Evolutionary conservation across 1,140 invertebrate species (phyloP).

Genomic region (Philotrypesis tridentata): DNA sequence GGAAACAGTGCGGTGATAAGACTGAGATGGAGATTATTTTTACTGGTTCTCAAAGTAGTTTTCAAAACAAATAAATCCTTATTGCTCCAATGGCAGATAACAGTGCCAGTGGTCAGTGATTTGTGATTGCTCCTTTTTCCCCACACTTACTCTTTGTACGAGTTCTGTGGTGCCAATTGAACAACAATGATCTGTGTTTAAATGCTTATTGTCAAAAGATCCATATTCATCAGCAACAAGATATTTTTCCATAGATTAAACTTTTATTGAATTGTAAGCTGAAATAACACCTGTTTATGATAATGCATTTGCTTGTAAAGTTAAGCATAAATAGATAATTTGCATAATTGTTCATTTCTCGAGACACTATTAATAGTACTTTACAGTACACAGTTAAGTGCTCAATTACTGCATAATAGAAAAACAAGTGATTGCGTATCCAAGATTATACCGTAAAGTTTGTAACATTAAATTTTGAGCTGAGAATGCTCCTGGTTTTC

Average conservation of each 20-base stretch:
- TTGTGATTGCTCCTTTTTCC: background rate
- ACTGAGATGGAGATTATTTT: background rate
- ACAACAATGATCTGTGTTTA: background rate
- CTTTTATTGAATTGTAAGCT: background rate
- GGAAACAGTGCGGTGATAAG: background rate
- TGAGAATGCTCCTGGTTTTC: too few relatives aligned
- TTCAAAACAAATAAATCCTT: background rate
- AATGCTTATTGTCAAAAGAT: background rate
- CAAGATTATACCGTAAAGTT: background rate
- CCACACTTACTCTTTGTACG: background rate
- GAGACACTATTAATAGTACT: background rate
- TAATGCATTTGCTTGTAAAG: background rate
- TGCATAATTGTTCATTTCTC: background rate
- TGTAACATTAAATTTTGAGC: too few relatives aligned
- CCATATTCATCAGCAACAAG: background rate
- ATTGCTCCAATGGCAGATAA: background rate
- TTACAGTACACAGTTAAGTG: background rate
- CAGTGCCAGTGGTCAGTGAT: background rate
- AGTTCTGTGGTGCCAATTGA: background rate
- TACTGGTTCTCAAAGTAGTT: background rate
- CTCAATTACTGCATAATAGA: background rate
- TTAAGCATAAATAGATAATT: background rate
- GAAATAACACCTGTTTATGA: background rate
- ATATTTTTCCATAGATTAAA: background rate
- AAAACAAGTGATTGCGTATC: background rate